Evolutionary conservation across 2,888 invertebrate species (phyloP), one percentile per base, ranked within the genome.

Genomic region (Protodeltote pygarga): DNA sequence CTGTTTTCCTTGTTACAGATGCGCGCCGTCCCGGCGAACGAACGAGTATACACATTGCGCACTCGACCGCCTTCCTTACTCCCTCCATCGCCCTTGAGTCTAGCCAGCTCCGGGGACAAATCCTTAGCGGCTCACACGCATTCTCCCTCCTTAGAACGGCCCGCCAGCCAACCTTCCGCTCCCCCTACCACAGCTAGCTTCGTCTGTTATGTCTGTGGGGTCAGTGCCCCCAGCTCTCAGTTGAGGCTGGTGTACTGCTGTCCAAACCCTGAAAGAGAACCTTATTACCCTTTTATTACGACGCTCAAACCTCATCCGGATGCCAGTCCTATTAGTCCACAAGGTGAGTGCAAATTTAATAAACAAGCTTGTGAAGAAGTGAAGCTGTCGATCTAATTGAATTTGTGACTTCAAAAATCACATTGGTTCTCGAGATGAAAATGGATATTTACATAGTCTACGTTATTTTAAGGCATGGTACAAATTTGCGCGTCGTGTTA

Each of bases 171-270:
- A 58, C 75, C 87, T 8, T 63, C 73, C 9, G 59, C 71, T 33
- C 66, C 75, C 3, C 40, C 73, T 13, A 62, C 75, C 53, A 86
- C 89, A 2, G 89, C 89, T 25, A 83, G 95, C 37, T 97, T 97
- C 86, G 95, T 97, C 31, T 98, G 98, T 89, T 98, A 97, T 88
- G 97, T 97, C 44, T 98, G 98, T 87, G 96, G 97, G 27, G 93
- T 95, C 67, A 94, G 96, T 78, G 95, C 96, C 77, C 95, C 96
- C 48, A 95, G 96, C 49, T 95, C 96, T 64, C 95, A 96, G 82
- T 93, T 97, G 75, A 93, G 97, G 57, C 94, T 97, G 70, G 93
- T 98, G 46, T 97, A 97, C 86, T 97, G 97, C 87, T 95, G 96
- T 79, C 94, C 95, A 38, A 97, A 97, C 87, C 95, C 95, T 0